Percentiles rank a stretch among this genome's conserved stretches.
Evolutionary conservation across 2,113 vertebrate species (phyloP).

Genomic region (Astur gentilis): DNA sequence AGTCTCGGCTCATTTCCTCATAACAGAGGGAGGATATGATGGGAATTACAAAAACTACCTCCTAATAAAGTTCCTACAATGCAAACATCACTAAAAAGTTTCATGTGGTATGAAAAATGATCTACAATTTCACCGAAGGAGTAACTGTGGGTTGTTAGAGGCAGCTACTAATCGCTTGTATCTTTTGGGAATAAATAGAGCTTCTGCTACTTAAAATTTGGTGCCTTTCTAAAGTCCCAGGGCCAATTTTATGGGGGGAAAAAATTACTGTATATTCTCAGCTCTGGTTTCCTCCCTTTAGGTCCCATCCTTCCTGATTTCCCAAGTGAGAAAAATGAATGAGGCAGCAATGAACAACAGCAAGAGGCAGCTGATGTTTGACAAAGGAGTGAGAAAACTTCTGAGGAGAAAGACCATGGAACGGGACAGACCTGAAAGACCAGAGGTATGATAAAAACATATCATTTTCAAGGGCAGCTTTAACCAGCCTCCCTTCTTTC

Average conservation of each 20-base stretch:
- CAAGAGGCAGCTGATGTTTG: slow-evolving; percentile 77
- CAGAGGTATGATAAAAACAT: slow-evolving; percentile 71
- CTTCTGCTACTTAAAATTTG: not conserved
- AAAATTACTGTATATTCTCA: not conserved
- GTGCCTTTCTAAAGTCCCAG: not conserved
- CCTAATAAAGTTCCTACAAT: not conserved
- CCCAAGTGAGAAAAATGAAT: slow-evolving; percentile 92
- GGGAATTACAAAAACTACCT: not conserved
- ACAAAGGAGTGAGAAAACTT: slow-evolving; percentile 78
- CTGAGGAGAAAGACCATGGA: slow-evolving; percentile 82
- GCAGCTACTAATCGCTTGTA: not conserved
- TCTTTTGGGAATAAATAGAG: not conserved
- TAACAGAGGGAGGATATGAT: not conserved
- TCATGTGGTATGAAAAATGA: not conserved
- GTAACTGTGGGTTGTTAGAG: not conserved
- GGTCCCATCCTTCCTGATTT: slow-evolving; percentile 90
- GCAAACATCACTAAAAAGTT: not conserved
- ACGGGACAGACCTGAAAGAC: slow-evolving; percentile 78
- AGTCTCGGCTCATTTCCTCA: not conserved
- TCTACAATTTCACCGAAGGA: not conserved
- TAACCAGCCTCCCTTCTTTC: not conserved
- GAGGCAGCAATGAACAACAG: slow-evolving; percentile 78
- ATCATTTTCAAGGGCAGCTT: not conserved
- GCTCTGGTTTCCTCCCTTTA: slow-evolving; percentile 39
- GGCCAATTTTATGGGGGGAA: not conserved